These are phyloP conservation scores for Caenorhabditis afra DNA, from an alignment of 2,888 invertebrate genomes.

Conservation along the genomic window DNA sequence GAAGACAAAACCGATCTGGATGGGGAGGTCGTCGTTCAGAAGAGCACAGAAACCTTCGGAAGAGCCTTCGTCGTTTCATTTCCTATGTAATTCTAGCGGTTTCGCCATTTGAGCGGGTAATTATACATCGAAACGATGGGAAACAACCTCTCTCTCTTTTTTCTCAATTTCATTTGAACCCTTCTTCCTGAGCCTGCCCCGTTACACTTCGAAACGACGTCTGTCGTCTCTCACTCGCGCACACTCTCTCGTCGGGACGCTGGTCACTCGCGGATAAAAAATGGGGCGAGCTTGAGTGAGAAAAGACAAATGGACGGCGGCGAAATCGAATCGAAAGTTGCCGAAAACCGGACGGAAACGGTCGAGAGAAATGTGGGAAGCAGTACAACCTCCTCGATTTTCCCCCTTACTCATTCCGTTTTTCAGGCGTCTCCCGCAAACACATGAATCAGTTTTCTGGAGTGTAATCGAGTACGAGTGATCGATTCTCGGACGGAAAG, in stretches of 20 bases:
- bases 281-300: constrained; percentile 1
- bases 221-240: constrained; percentile 15
- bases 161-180: constrained; percentile 45
- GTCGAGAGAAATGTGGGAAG: too few species aligned
- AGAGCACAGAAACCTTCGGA: too few species aligned
- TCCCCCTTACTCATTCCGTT: too few species aligned
- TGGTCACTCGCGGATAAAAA: constrained; percentile 37
- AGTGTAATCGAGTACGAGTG: background rate
- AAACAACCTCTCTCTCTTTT: constrained; percentile 39
- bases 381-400: too few species aligned
- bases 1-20: background rate
- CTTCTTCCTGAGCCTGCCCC: background rate
- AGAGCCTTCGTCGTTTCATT: background rate
- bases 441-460: background rate
- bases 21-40: too few species aligned
- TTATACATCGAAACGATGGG: constrained; percentile 53
- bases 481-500: background rate
- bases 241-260: constrained; percentile 1
- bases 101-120: constrained; percentile 28
- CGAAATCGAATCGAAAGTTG: constrained; percentile 1
- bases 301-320: constrained; percentile 9
- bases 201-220: constrained; percentile 31
- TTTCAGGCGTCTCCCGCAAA: background rate
- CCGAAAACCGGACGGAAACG: too few species aligned
- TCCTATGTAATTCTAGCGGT: constrained; percentile 36